Conservation (phyloP, 2,888 invertebrate genomes). For the Nomada fucata region DNA sequence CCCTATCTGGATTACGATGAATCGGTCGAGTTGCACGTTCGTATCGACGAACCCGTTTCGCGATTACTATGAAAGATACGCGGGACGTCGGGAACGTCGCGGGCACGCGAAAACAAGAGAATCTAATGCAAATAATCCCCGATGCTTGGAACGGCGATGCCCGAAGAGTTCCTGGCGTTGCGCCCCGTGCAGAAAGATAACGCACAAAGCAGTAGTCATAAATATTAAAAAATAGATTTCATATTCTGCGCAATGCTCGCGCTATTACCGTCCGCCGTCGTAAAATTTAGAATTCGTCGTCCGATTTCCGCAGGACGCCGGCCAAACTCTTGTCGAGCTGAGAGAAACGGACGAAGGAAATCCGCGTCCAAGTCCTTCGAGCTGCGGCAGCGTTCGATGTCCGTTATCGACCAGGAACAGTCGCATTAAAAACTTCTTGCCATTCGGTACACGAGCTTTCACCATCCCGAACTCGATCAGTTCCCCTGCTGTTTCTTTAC, state of each 20-base stretch:
- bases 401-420: background rate
- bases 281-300: slow-evolving; percentile 16
- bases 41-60: slow-evolving; percentile 52
- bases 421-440: background rate
- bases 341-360: background rate
- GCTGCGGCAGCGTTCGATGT: slow-evolving; percentile 19
- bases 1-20: slow-evolving; percentile 73
- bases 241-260: slow-evolving; percentile 27
- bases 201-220: slow-evolving; percentile 13
- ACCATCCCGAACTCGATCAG: slow-evolving; percentile 20
- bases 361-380: background rate
- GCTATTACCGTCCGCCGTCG: slow-evolving; percentile 24
- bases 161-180: slow-evolving; percentile 35
- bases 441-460: background rate
- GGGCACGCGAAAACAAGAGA: background rate
- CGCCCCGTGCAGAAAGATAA: slow-evolving; percentile 24
- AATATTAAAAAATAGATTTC: slow-evolving; percentile 48
- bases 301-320: slow-evolving; percentile 26
- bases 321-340: background rate
- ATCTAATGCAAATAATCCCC: background rate
- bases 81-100: background rate
- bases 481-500: slow-evolving; percentile 34
- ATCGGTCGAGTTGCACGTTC: slow-evolving; percentile 66
- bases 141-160: slow-evolving; percentile 14
- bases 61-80: slow-evolving; percentile 14